Conservation (phyloP, 2,797 vertebrate genomes). For the Micrastur ruficollis region DNA sequence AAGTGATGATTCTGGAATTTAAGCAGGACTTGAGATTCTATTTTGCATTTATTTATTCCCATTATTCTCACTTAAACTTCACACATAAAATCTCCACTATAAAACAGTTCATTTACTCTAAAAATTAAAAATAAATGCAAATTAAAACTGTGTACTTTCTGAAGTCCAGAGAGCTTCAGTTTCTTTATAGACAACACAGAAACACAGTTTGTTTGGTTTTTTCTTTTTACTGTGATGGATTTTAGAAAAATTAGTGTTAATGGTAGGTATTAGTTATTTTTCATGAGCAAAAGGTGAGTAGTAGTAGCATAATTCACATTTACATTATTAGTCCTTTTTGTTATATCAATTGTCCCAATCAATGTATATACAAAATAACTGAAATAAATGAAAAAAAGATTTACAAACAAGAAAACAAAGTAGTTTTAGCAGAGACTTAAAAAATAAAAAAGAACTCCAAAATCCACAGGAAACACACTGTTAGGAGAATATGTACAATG, state of each 20-base stretch:
- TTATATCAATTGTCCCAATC: slow-evolving; percentile 19
- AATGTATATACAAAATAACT: slow-evolving; percentile 9
- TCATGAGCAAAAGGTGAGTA: slow-evolving; percentile 10
- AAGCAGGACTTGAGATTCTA: neutral
- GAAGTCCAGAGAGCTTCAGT: neutral
- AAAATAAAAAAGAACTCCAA: neutral
- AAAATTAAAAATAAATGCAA: slow-evolving; percentile 13
- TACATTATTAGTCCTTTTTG: slow-evolving; percentile 30
- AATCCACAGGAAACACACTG: neutral
- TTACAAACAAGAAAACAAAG: slow-evolving; percentile 27
- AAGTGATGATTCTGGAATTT: neutral
- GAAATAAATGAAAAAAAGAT: slow-evolving; percentile 26
- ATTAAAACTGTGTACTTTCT: neutral
- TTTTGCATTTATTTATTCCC: too few species aligned
- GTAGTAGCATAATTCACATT: slow-evolving; percentile 24
- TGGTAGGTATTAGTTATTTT: slow-evolving; percentile 17
- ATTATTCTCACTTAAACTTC: neutral
- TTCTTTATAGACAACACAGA: neutral
- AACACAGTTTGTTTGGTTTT: neutral
- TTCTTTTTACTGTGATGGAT: neutral
- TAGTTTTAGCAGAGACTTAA: neutral
- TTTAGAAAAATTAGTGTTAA: neutral
- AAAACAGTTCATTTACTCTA: neutral
- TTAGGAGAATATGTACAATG: neutral
- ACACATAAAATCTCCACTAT: neutral